Base-by-base conservation (phyloP, 2,888 invertebrate species). In the Entomobrya multifasciata region DNA sequence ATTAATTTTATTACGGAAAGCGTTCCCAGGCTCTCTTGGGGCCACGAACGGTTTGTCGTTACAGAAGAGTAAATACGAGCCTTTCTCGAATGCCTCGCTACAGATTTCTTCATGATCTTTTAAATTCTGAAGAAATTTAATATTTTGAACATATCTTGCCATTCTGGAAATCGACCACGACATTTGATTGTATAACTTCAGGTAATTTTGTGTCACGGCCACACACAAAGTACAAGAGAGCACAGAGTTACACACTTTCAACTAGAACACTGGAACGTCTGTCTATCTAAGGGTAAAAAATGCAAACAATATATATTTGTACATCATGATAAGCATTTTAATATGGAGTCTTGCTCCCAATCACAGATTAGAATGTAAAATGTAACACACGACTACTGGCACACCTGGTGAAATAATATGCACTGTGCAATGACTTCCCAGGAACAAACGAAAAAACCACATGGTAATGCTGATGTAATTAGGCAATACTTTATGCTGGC, bases 61-160 rank as follows among this genome's bases (percentile, higher is more conserved):
- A 6, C 83, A 86, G 55, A 89, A 91, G 27, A 91, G 67, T 6
- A 91, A 82, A 67, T 87, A 91, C 1, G 85, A 86, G 0, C 87
- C 90, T 27, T 87, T 87, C 15, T 87, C 86, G 47, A 89, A 88
- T 0, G 89, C 88, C 49, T 84, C 47, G 36, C 27, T 67, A 47
- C 90, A 91, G 0, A 82, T 15, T 8, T 90, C 89, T n/a, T 91
- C 91, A 41, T 90, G 90, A 13, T 89, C 88, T 77, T 91, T 91
- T 27, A 91, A 84, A 67, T 90, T 88, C 52, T 91, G 89, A 47
- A 91, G 78, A 36, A 89, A 89, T 79, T 89, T 89, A 10, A 87
- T 87, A 17, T 89, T 90, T 1, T 81, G 77, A 20, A 91, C 90
- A 67, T 90, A 91, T 49, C 89, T 88, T 15, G 90, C 88, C 91